Evolutionary conservation across 2,888 invertebrate genomes (phyloP).

Genomic region (Eudasyphora cyanicolor): DNA sequence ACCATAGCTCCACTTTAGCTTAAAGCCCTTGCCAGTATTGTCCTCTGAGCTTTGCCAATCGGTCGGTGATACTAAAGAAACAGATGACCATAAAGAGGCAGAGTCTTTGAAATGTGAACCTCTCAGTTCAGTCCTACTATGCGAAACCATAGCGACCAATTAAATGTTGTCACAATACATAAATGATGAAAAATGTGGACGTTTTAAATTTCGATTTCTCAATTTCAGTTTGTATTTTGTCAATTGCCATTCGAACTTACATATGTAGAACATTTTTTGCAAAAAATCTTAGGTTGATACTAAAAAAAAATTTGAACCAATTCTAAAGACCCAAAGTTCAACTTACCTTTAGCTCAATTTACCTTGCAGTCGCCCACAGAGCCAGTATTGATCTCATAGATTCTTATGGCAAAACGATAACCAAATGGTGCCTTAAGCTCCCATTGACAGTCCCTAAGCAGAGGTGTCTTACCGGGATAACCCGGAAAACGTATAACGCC

Average conservation of each 20-base stretch:
- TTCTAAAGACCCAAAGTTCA: neutral
- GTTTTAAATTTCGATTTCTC: neutral
- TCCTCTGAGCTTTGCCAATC: slow-evolving; percentile 84
- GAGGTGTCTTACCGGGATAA: slow-evolving; percentile 91
- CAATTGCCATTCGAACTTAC: too few relatives aligned
- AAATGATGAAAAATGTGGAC: too few relatives aligned
- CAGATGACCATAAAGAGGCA: too few relatives aligned
- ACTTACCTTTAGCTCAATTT: slow-evolving; percentile 69
- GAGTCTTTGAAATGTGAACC: too few relatives aligned
- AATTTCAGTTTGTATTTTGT: too few relatives aligned
- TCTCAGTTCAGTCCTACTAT: too few relatives aligned
- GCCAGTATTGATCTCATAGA: slow-evolving; percentile 82
- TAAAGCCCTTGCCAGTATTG: slow-evolving; percentile 85
- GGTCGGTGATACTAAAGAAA: too few relatives aligned
- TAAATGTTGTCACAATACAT: too few relatives aligned
- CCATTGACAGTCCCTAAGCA: slow-evolving; percentile 92
- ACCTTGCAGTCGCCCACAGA: slow-evolving; percentile 69
- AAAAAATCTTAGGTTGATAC: too few relatives aligned
- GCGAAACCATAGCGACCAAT: too few relatives aligned
- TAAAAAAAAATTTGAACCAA: too few relatives aligned
- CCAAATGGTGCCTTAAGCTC: slow-evolving; percentile 84
- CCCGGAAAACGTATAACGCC: slow-evolving; percentile 93
- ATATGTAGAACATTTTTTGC: too few relatives aligned
- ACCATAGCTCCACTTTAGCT: slow-evolving; percentile 86
- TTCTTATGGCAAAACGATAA: slow-evolving; percentile 89